Conservation (phyloP, 2,797 vertebrate genomes). For the Onychomys torridus region DNA sequence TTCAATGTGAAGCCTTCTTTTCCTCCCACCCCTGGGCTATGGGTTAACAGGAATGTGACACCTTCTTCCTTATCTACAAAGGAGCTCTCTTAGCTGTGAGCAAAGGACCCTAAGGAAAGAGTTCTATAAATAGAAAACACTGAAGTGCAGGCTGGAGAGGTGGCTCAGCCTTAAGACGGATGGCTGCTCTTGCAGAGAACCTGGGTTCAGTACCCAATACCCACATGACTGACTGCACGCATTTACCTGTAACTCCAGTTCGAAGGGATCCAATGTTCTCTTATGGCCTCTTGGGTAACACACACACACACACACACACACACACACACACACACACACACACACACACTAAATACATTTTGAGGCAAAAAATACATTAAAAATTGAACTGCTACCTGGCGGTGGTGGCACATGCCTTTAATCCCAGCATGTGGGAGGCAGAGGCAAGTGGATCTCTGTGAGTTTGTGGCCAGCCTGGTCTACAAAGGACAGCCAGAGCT, state of each 20-base stretch:
- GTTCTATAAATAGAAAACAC: background rate
- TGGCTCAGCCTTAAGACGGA: background rate
- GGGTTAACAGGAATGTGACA: background rate
- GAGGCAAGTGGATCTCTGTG: background rate
- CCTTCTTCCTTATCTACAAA: background rate
- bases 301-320: background rate
- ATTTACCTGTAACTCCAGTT: background rate
- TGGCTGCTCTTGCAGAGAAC: background rate
- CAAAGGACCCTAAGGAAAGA: background rate
- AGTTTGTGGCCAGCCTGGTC: background rate
- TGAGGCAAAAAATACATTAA: background rate
- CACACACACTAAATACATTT: background rate
- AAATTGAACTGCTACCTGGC: background rate
- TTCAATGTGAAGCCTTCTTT: background rate
- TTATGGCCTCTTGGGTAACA: background rate
- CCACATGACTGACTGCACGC: too few relatives aligned
- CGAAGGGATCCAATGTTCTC: background rate
- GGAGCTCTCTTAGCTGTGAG: background rate
- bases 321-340: too few relatives aligned
- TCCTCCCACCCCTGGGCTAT: background rate
- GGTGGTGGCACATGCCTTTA: background rate
- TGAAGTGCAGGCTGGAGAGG: background rate
- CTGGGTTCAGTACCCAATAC: background rate
- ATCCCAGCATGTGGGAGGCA: background rate
- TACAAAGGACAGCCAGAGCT: background rate